A percentile compares a stretch with the other conserved stretches of the same genome.
Evolutionary conservation across 2,797 vertebrate genomes (phyloP).

Genomic region (Anguilla pacifica): DNA sequence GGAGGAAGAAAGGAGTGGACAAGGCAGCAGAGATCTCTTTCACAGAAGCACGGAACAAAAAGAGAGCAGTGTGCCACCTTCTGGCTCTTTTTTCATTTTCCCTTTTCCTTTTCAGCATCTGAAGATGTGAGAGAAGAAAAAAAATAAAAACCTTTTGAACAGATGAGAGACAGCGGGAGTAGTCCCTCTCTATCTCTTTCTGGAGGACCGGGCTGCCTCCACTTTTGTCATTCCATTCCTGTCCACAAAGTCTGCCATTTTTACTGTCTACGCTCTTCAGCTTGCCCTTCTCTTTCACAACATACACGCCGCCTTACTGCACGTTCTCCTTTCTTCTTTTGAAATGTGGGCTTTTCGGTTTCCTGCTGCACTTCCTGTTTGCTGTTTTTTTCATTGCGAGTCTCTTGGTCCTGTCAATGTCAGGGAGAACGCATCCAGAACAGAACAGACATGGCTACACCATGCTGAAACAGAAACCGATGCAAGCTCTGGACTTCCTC

Average conservation of each 20-base stretch:
- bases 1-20: constrained; percentile 62
- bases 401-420: not conserved
- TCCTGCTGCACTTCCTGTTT: constrained; percentile 12
- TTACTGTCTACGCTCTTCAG: not conserved
- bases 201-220: constrained; percentile 69
- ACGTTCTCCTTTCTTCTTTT: not conserved
- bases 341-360: not conserved
- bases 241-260: not conserved
- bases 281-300: not conserved
- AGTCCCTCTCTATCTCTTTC: constrained; percentile 49
- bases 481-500: not conserved
- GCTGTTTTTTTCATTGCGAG: not conserved
- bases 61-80: constrained; percentile 92
- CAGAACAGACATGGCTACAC: not conserved
- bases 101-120: constrained; percentile 67
- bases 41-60: constrained; percentile 72
- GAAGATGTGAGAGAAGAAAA: constrained; percentile 74
- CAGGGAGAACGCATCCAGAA: not conserved
- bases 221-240: constrained; percentile 64
- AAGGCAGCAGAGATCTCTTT: constrained; percentile 76
- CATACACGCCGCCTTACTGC: not conserved
- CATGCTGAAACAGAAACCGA: not conserved
- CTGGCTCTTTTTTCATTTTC: constrained; percentile 82
- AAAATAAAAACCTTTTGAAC: constrained; percentile 72
- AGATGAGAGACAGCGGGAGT: constrained; percentile 68